Evolutionary conservation across 2,113 vertebrate genomes (phyloP), one percentile per base, ranked within the genome.

Genomic region (Colossoma macropomum): DNA sequence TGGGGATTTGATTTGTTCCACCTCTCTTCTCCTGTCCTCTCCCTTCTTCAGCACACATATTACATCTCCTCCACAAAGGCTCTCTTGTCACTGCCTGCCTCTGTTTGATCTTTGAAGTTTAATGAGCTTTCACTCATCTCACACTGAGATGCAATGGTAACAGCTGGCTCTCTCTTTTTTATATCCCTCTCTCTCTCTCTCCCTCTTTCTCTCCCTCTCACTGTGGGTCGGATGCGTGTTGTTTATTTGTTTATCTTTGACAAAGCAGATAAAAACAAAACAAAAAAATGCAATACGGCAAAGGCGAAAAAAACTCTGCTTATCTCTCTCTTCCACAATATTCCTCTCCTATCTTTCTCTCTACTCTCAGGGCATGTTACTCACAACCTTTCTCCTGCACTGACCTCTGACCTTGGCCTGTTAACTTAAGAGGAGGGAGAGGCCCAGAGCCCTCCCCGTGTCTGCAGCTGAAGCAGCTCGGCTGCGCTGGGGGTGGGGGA

Each of bases 381-480:
- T 88, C 17, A 15, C 74, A 84, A 86, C 88, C 86, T 87, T 90
- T 80, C 80, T 82, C 83, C 81, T 79, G 62, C 50, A 54, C 79
- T 82, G 83, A 89, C 88, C 89, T 90, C 73, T 87, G 83, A 87
- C 89, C 87, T 86, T 77, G 75, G 85, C 87, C 90, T 89, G 89
- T 90, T 90, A 88, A 91, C 88, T 90, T 89, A 86, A 88, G 87
- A 89, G 86, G 77, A 77, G 81, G 86, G 83, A 88, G 79, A 80
- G 84, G 77, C 81, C 85, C 86, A 85, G 87, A 86, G 73, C 62
- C 80, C 63, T 80, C 87, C 83, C 85, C 82, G 75, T 89, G 85
- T 87, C 88, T 87, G 73, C 83, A 90, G 86, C 88, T 90, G 87
- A 86, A 85, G 87, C 79, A 87, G 88, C 82, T 86, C 50, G 84